Conservation (phyloP, 2,888 invertebrate genomes). For the Escarpia spicata region DNA sequence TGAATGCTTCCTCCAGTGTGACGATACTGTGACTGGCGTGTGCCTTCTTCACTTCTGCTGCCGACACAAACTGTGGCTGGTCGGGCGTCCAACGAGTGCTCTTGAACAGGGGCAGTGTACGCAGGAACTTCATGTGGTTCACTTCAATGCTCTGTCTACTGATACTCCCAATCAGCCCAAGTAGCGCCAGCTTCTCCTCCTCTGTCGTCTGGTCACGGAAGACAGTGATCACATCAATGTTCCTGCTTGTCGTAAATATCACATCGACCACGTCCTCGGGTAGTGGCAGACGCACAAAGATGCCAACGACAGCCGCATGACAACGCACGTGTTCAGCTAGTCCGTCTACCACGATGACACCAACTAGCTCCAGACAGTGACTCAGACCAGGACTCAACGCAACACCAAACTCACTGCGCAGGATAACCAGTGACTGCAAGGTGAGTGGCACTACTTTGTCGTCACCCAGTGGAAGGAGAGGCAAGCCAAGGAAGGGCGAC, state of each 20-base stretch:
- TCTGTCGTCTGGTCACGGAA: slow-evolving; percentile 24
- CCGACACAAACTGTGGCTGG: slow-evolving; percentile 30
- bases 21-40: slow-evolving; percentile 30
- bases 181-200: slow-evolving; percentile 33
- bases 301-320: slow-evolving; percentile 39
- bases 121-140: slow-evolving; percentile 29
- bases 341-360: slow-evolving; percentile 34
- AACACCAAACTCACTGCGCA: slow-evolving; percentile 34
- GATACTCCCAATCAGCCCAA: slow-evolving; percentile 30
- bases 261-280: slow-evolving; percentile 37
- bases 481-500: slow-evolving; percentile 37
- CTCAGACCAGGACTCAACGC: slow-evolving; percentile 27
- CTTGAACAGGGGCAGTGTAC: slow-evolving; percentile 38
- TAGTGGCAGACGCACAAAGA: slow-evolving; percentile 38
- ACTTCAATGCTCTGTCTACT: slow-evolving; percentile 21
- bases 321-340: slow-evolving; percentile 35
- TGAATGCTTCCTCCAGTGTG: slow-evolving; percentile 21
- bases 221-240: not conserved
- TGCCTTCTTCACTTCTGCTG: slow-evolving; percentile 32
- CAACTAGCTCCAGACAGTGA: slow-evolving; percentile 29
- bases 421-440: slow-evolving; percentile 25
- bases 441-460: slow-evolving; percentile 32
- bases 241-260: slow-evolving; percentile 24
- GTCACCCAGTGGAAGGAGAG: slow-evolving; percentile 36
- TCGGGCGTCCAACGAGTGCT: not conserved